These are phyloP conservation scores for Gobionotothen gibberifrons DNA, from an alignment of 2,797 vertebrate species.

Conservation along the genomic window DNA sequence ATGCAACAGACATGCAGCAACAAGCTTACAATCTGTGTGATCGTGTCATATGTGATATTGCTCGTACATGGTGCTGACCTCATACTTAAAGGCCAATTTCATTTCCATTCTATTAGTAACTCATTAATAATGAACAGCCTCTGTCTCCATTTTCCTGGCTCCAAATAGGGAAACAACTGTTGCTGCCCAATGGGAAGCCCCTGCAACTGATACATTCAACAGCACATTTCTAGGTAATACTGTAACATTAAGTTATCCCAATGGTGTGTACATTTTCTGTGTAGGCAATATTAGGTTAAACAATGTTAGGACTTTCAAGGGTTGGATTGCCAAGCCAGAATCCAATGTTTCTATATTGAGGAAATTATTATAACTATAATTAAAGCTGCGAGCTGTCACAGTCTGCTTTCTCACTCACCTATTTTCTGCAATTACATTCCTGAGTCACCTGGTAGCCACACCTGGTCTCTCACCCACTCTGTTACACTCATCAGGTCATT, in stretches of 20 bases:
- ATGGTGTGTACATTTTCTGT: neutral
- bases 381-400: too few relatives aligned
- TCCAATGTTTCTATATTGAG: too few relatives aligned
- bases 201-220: neutral
- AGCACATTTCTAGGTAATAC: neutral
- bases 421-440: too few relatives aligned
- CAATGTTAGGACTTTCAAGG: neutral
- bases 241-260: neutral
- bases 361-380: too few relatives aligned
- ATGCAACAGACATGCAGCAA: conserved; percentile 40
- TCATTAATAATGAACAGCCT: conserved; percentile 20
- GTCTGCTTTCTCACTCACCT: too few relatives aligned
- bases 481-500: too few relatives aligned
- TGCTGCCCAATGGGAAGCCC: neutral
- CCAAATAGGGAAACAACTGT: neutral
- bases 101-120: conserved; percentile 18
- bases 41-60: neutral
- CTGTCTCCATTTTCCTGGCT: neutral
- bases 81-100: neutral
- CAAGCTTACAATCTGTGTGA: conserved; percentile 12
- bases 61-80: neutral
- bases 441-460: too few relatives aligned
- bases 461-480: too few relatives aligned
- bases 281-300: neutral
- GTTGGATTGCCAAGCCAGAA: too few relatives aligned